A percentile compares a stretch with the other conserved stretches of the same genome.
These are phyloP conservation scores for Chaenogobius annularis DNA, from an alignment of 2,113 vertebrate genomes.

Conservation along the genomic window DNA sequence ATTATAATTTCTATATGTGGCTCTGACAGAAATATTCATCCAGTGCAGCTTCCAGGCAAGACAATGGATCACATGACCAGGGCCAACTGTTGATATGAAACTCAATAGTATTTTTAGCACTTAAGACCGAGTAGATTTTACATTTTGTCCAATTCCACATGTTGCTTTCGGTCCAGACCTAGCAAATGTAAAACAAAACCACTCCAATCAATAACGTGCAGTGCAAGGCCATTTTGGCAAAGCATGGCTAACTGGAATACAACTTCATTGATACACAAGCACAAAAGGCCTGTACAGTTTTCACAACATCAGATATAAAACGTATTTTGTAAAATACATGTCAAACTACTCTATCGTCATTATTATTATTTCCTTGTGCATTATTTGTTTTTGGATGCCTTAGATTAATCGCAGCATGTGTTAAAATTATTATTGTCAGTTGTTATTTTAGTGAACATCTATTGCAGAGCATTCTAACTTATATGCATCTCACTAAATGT, in stretches of 20 bases:
- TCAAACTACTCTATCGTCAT: too few relatives aligned
- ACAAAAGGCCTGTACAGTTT: neutral
- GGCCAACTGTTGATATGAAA: neutral
- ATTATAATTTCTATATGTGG: neutral
- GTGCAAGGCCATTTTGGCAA: neutral
- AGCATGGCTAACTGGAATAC: neutral
- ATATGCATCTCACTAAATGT: neutral
- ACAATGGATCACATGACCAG: neutral
- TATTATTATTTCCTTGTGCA: neutral
- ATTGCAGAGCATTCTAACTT: neutral
- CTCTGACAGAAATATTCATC: slow-evolving; percentile 4
- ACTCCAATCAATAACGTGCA: neutral
- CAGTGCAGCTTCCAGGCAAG: neutral
- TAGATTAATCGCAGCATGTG: neutral
- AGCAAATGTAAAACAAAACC: slow-evolving; percentile 11
- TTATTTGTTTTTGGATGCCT: neutral
- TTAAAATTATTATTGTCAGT: too few relatives aligned
- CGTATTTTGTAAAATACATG: too few relatives aligned
- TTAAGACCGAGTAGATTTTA: neutral
- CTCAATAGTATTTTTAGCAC: neutral
- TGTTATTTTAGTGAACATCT: neutral
- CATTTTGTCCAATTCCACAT: slow-evolving; percentile 6
- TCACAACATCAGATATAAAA: too few relatives aligned
- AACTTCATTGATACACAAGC: neutral
- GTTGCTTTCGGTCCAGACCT: neutral